Base-by-base conservation (phyloP, 2,797 vertebrate species). In the Diplodus puntazzo region DNA sequence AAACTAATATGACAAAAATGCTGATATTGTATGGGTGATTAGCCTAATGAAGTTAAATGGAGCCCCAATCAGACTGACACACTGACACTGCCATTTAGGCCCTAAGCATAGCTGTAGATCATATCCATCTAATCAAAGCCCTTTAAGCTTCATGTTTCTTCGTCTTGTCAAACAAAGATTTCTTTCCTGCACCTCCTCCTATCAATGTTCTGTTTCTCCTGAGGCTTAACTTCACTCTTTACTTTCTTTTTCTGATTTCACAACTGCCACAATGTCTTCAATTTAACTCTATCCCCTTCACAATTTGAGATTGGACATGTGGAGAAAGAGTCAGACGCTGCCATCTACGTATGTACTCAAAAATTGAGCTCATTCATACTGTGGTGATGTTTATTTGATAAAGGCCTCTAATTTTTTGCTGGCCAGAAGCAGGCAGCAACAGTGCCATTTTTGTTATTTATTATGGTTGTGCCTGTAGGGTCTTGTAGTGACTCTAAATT, bases 201-300 rank as follows among this genome's bases (percentile, higher is more conserved):
- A 75, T 77, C 73, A 69, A 20, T 48, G 43, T 84, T 79, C 54
- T 83, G 63, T 86, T 89, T 46, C 54, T 79, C 69, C 53, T 84
- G 91, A 93, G 78, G 87, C 87, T 89, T 91, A 71, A 91, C 79
- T 87, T 92, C 75, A 90, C 77, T 85, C 90, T 69, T 89, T 77
- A 54, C 72, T 75, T 84, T 70, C 69, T 25, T 62, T 82, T 69
- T 77, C 30, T 89, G 78, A 77, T 87, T 89, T 87, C 79, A 71
- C 73, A 78, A 91, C 80, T 34, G 9, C 46, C 82, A 89, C 92
- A 94, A 86, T 95, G 89, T 95, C 92, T 87, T 89, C 90, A n/a
- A 88, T 95, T 93, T 70, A 81, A 79, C 75, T 58, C 54, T 62
- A 63, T 73, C 23, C 14, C 16, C 20, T 63, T 88, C 48, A 79